A percentile compares a stretch with the other conserved stretches of the same genome.
phyloP scores from a whole-genome alignment of 2,113 vertebrate species.

The Bufo bufo region DNA sequence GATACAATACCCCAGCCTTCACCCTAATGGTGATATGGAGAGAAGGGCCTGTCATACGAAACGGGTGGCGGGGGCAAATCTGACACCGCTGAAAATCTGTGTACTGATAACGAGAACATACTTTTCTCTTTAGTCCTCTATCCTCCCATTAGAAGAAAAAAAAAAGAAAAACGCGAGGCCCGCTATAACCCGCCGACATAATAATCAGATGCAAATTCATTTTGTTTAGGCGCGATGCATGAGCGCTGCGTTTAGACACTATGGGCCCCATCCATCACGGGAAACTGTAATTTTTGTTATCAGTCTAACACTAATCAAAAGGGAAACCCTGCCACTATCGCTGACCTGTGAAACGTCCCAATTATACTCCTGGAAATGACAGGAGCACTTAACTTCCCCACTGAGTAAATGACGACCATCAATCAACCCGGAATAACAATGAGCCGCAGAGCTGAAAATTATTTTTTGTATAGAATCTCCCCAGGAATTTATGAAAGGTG shows the following conservation, averaged over 20 bases:
- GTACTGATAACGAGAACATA: conserved; percentile 30
- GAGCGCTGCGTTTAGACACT: conserved; percentile 68
- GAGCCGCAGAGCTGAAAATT: conserved; percentile 89
- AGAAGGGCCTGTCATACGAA: not conserved
- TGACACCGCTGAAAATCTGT: not conserved
- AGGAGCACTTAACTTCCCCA: conserved; percentile 90
- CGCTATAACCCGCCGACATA: conserved; percentile 1
- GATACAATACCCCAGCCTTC: not conserved
- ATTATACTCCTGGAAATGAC: conserved; percentile 91
- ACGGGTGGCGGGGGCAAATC: not conserved
- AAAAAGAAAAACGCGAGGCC: not conserved
- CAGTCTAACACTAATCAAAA: conserved; percentile 94
- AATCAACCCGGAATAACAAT: conserved; percentile 92
- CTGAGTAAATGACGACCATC: conserved; percentile 88
- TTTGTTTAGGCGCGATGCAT: conserved; percentile 73
- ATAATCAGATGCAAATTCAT: conserved; percentile 78
- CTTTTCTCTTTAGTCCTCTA: not conserved
- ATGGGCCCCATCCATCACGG: conserved; percentile 81
- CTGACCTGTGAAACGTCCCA: conserved; percentile 94
- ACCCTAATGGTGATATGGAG: not conserved
- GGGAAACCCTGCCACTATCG: conserved; percentile 84
- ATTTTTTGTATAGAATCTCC: conserved; percentile 88
- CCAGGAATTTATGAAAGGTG: conserved; percentile 95
- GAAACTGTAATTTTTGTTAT: conserved; percentile 89
- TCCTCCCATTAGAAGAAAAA: not conserved